phyloP scores from a whole-genome alignment of 1,140 invertebrate genomes.

The Dendrolimus punctatus region DNA sequence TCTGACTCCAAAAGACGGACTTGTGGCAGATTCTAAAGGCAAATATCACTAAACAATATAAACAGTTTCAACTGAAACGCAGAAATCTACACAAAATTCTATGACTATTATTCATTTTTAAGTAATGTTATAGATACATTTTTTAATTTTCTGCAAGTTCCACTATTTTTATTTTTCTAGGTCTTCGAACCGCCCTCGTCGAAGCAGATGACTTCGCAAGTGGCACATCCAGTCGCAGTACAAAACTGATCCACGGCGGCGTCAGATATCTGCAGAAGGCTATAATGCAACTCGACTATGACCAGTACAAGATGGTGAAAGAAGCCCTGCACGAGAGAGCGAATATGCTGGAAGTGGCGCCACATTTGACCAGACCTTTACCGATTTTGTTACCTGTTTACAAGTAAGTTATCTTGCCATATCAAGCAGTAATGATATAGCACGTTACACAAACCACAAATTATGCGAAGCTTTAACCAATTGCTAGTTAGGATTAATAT shows the following conservation, averaged over 20 bases:
- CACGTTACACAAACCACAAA: too few relatives aligned
- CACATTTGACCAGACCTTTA: constrained; percentile 95
- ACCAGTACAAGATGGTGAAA: constrained; percentile 98
- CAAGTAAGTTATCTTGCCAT: constrained; percentile 77
- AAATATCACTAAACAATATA: too few relatives aligned
- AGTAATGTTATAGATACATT: too few relatives aligned
- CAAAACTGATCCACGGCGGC: constrained; percentile 99
- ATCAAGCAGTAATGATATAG: neutral
- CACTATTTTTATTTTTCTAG: constrained; percentile 55
- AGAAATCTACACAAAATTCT: too few relatives aligned
- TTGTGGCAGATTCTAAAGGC: too few relatives aligned
- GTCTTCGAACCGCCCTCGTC: constrained; percentile 95
- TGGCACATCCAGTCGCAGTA: constrained; percentile 96
- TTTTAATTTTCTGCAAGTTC: too few relatives aligned
- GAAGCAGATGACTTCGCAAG: constrained; percentile 98
- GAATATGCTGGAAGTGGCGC: constrained; percentile 95
- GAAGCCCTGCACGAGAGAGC: constrained; percentile 97
- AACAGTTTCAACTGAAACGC: too few relatives aligned
- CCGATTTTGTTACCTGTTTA: constrained; percentile 99
- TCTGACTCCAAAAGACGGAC: too few relatives aligned
- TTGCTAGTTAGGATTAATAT: too few relatives aligned
- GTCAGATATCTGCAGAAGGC: constrained; percentile 98
- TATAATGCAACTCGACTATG: constrained; percentile 93
- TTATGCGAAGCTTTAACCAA: too few relatives aligned
- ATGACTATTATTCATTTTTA: too few relatives aligned